Evolutionary conservation across 2,888 invertebrate genomes (phyloP).

Genomic region (Apocheima hispidaria): DNA sequence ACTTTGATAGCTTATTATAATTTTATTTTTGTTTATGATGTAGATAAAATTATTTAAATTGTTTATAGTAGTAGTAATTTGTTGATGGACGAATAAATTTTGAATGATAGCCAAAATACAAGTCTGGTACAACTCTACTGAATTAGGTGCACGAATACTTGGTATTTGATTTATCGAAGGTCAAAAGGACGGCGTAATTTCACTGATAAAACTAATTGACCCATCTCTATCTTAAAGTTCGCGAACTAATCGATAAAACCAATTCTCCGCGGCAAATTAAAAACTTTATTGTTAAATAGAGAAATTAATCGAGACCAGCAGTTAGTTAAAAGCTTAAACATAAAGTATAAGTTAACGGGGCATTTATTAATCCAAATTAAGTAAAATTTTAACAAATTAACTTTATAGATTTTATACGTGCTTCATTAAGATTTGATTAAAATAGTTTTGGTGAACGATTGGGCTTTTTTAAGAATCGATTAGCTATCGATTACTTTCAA

Average conservation of each 20-base stretch:
- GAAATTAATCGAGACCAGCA: slow-evolving; percentile 53
- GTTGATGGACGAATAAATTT: not conserved
- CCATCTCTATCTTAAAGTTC: slow-evolving; percentile 59
- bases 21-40: slow-evolving; percentile 12
- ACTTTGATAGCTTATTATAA: slow-evolving; percentile 11
- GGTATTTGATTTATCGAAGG: not conserved
- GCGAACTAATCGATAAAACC: slow-evolving; percentile 68
- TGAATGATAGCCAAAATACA: not conserved
- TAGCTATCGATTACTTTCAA: slow-evolving; percentile 30
- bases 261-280: slow-evolving; percentile 64
- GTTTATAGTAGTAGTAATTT: slow-evolving; percentile 2
- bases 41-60: slow-evolving; percentile 6
- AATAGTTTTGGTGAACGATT: slow-evolving; percentile 26
- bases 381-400: slow-evolving; percentile 33
- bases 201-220: slow-evolving; percentile 31
- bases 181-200: not conserved
- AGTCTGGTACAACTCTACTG: not conserved
- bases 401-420: slow-evolving; percentile 31
- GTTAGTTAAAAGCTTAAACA: slow-evolving; percentile 42
- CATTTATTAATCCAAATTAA: slow-evolving; percentile 38
- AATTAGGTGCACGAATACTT: too few relatives aligned
- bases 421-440: slow-evolving; percentile 31
- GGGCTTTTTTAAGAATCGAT: slow-evolving; percentile 18
- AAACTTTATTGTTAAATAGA: slow-evolving; percentile 62
- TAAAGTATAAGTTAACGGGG: slow-evolving; percentile 37